These are phyloP conservation scores for Germaria angustata DNA, from an alignment of 2,888 invertebrate species.

Conservation along the genomic window DNA sequence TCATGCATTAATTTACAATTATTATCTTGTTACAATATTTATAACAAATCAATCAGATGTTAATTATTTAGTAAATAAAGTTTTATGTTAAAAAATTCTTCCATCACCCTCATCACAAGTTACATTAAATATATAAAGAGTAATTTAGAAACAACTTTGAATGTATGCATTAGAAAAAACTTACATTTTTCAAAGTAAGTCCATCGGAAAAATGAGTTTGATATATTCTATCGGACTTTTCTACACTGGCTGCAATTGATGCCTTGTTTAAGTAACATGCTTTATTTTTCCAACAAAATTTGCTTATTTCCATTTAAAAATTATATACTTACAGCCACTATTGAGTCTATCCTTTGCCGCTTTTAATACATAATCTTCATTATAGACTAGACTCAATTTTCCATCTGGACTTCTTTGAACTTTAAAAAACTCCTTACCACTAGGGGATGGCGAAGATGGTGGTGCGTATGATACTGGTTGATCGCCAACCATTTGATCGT, in stretches of 20 bases:
- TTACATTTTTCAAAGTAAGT: slow-evolving; percentile 50
- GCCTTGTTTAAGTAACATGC: slow-evolving; percentile 10
- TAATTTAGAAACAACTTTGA: background rate
- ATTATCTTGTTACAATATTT: background rate
- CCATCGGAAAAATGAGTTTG: slow-evolving; percentile 42
- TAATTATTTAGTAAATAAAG: background rate
- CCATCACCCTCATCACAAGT: background rate
- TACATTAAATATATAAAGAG: background rate
- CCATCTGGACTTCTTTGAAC: slow-evolving; percentile 78
- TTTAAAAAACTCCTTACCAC: slow-evolving; percentile 75
- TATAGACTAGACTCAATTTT: slow-evolving; percentile 78
- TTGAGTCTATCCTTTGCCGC: background rate
- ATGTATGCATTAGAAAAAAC: background rate
- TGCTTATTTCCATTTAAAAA: background rate
- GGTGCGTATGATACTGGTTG: slow-evolving; percentile 45
- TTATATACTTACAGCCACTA: slow-evolving; percentile 49
- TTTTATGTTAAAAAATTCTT: too few relatives aligned
- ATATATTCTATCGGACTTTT: slow-evolving; percentile 24
- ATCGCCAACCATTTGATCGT: slow-evolving; percentile 49
- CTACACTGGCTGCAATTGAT: slow-evolving; percentile 38
- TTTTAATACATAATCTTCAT: slow-evolving; percentile 67
- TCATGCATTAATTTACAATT: background rate
- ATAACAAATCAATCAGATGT: too few relatives aligned
- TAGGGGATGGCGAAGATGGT: slow-evolving; percentile 70
- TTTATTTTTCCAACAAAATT: background rate